phyloP scores from a whole-genome alignment of 2,113 vertebrate species.

The Eidolon helvum region DNA sequence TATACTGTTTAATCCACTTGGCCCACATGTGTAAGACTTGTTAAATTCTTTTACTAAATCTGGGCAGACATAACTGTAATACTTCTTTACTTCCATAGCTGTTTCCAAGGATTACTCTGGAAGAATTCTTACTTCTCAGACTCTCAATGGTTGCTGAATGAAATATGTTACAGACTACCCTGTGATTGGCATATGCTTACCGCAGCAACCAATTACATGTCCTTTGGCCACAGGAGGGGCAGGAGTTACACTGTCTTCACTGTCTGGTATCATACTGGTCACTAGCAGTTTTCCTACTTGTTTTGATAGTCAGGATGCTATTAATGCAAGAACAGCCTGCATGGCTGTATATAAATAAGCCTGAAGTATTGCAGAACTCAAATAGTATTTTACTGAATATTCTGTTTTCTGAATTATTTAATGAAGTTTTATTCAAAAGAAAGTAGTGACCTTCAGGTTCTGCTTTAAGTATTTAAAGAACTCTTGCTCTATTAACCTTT shows the following conservation, averaged over 20 bases:
- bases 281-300: slow-evolving; percentile 90
- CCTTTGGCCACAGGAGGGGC: slow-evolving; percentile 91
- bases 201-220: slow-evolving; percentile 91
- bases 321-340: slow-evolving; percentile 89
- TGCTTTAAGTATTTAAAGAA: slow-evolving; percentile 93
- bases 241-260: slow-evolving; percentile 89
- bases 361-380: slow-evolving; percentile 91
- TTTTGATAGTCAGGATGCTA: slow-evolving; percentile 90
- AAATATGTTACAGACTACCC: slow-evolving; percentile 93
- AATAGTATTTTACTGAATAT: slow-evolving; percentile 94
- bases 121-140: slow-evolving; percentile 90
- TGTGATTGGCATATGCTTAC: slow-evolving; percentile 92
- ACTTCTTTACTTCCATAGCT: slow-evolving; percentile 93
- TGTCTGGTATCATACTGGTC: slow-evolving; percentile 90
- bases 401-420: slow-evolving; percentile 94
- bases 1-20: slow-evolving; percentile 96
- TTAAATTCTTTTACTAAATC: slow-evolving; percentile 96
- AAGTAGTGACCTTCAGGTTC: slow-evolving; percentile 93
- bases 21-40: slow-evolving; percentile 92
- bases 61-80: slow-evolving; percentile 92
- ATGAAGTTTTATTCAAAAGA: slow-evolving; percentile 90
- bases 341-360: slow-evolving; percentile 89
- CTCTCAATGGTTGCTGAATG: slow-evolving; percentile 91
- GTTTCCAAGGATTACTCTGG: slow-evolving; percentile 94
- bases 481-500: slow-evolving; percentile 93